phyloP scores from a whole-genome alignment of 2,888 invertebrate species.

The Atherix ibis region DNA sequence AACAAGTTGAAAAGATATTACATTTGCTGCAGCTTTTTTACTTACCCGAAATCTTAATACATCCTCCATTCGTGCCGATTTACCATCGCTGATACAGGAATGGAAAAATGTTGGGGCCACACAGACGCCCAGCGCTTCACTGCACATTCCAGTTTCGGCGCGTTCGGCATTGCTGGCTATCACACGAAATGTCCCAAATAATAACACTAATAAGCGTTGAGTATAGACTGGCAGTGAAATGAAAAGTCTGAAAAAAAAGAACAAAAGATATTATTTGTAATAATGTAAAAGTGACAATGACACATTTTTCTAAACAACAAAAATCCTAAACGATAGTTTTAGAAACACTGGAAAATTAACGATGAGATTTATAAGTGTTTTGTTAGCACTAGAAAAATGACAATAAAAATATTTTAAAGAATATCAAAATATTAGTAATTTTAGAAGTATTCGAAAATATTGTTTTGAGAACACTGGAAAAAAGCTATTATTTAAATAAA shows the following conservation, averaged over 20 bases:
- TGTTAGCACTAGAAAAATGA: too few species aligned
- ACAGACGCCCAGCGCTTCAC: constrained; percentile 86
- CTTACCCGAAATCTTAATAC: constrained; percentile 83
- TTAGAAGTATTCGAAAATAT: too few species aligned
- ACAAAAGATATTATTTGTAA: constrained; percentile 10
- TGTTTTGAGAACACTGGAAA: too few species aligned
- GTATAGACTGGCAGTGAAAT: constrained; percentile 75
- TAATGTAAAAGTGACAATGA: not conserved
- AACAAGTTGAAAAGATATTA: too few species aligned
- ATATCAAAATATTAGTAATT: too few species aligned
- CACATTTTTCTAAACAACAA: too few species aligned
- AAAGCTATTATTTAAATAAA: too few species aligned
- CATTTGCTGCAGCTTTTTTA: too few species aligned
- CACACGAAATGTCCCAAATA: constrained; percentile 94
- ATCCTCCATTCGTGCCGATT: constrained; percentile 91
- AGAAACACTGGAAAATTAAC: too few species aligned
- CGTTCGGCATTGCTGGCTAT: constrained; percentile 84
- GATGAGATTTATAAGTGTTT: too few species aligned
- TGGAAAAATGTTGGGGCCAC: constrained; percentile 95
- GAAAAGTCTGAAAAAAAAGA: constrained; percentile 51
- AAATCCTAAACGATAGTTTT: too few species aligned
- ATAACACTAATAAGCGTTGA: constrained; percentile 80
- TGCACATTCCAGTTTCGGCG: constrained; percentile 85
- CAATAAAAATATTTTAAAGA: too few species aligned
- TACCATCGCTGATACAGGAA: constrained; percentile 87